These are phyloP conservation scores for Drosophila basisetae DNA, from an alignment of 2,888 invertebrate species.

Conservation along the genomic window DNA sequence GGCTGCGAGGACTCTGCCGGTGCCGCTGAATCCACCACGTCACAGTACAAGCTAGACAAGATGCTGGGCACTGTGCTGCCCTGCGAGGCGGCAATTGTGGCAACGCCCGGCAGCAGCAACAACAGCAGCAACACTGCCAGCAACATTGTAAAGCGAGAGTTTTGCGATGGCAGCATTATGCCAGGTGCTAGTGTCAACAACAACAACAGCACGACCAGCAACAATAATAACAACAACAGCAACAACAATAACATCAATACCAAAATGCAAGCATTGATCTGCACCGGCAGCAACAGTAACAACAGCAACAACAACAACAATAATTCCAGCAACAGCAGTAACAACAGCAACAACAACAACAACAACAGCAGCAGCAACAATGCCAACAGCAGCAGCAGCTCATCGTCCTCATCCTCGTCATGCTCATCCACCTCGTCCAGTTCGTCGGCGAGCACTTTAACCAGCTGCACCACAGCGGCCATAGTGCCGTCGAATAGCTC, in stretches of 20 bases:
- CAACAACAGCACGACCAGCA: conserved; percentile 59
- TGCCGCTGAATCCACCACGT: conserved; percentile 69
- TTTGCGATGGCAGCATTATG: conserved; percentile 82
- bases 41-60: conserved; percentile 71
- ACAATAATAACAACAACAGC: conserved; percentile 61
- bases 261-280: conserved; percentile 69
- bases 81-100: conserved; percentile 85
- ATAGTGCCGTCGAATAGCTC: conserved; percentile 80
- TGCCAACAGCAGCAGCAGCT: conserved; percentile 73
- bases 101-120: conserved; percentile 78
- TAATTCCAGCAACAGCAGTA: conserved; percentile 66
- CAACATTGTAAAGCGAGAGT: conserved; percentile 84
- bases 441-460: conserved; percentile 68
- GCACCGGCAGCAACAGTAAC: conserved; percentile 33
- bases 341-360: conserved; percentile 16
- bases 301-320: conserved; percentile 37
- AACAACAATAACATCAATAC: conserved; percentile 67
- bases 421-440: conserved; percentile 80
- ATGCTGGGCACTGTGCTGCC: conserved; percentile 85
- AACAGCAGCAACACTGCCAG: conserved; percentile 53
- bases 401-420: conserved; percentile 80
- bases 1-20: conserved; percentile 87
- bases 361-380: conserved; percentile 38
- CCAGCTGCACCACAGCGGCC: conserved; percentile 81
- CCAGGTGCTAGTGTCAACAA: conserved; percentile 73